Evolutionary conservation across 2,113 vertebrate genomes (phyloP).

Genomic region (Calidris pugnax): DNA sequence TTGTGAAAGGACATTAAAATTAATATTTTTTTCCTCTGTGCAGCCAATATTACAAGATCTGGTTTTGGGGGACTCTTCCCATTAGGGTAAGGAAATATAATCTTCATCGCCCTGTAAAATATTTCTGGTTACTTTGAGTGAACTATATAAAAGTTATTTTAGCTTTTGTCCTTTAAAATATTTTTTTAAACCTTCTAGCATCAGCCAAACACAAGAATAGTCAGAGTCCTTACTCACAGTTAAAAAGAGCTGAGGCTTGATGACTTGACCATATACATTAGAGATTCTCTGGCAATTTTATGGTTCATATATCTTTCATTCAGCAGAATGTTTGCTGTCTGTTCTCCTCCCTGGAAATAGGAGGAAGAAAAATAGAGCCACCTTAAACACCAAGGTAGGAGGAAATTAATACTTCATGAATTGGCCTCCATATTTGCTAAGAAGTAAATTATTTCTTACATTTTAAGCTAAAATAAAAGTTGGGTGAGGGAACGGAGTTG

Average conservation of each 20-base stretch:
- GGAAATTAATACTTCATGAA: constrained; percentile 24
- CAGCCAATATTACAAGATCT: background rate
- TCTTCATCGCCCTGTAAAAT: background rate
- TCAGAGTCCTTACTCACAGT: background rate
- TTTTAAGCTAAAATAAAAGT: constrained; percentile 27
- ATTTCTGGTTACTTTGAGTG: background rate
- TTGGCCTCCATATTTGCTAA: background rate
- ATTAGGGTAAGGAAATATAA: background rate
- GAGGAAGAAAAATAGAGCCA: background rate
- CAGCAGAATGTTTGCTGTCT: background rate
- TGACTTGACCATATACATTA: background rate
- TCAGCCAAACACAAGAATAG: background rate
- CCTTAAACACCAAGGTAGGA: background rate
- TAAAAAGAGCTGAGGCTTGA: background rate
- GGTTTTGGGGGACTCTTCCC: background rate
- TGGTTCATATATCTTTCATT: constrained; percentile 41
- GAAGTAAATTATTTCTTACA: constrained; percentile 29
- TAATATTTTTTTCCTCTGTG: background rate
- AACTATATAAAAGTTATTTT: background rate
- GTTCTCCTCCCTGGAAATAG: background rate
- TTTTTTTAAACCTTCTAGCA: background rate
- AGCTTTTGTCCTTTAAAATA: background rate
- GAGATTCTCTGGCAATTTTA: background rate
- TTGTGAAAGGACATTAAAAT: background rate
- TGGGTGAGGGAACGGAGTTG: background rate